Conservation (phyloP, 2,888 invertebrate genomes). For the Nephrotoma guestfalica region DNA sequence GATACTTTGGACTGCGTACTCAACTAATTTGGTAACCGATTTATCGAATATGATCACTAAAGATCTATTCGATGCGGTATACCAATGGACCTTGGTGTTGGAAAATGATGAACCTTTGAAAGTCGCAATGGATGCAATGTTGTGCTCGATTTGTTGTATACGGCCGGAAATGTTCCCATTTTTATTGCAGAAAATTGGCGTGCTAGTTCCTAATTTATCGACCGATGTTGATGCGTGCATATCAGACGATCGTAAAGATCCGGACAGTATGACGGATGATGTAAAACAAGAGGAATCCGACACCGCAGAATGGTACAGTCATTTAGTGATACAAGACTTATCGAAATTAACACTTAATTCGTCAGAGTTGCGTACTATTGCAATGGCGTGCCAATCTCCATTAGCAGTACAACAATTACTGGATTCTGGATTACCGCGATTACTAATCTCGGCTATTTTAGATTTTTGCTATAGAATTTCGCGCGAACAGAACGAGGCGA, state of each 20-base stretch:
- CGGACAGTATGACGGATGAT: conserved; percentile 52
- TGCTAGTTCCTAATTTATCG: conserved; percentile 37
- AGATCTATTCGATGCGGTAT: conserved; percentile 61
- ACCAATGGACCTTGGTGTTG: conserved; percentile 60
- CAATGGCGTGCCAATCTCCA: conserved; percentile 67
- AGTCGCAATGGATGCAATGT: conserved; percentile 67
- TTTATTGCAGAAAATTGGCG: conserved; percentile 57
- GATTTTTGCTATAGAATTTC: conserved; percentile 27
- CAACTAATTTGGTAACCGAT: conserved; percentile 44
- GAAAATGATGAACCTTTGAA: conserved; percentile 59
- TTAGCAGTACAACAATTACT: conserved; percentile 60
- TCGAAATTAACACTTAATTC: conserved; percentile 41
- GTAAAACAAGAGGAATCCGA: conserved; percentile 39
- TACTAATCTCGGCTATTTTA: conserved; percentile 46
- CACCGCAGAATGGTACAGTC: conserved; percentile 40
- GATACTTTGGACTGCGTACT: conserved; percentile 60
- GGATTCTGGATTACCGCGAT: conserved; percentile 55
- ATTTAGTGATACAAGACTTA: conserved; percentile 39
- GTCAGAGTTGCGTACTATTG: conserved; percentile 59
- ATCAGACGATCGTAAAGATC: conserved; percentile 35
- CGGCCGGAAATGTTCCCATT: conserved; percentile 61
- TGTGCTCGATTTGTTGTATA: conserved; percentile 77
- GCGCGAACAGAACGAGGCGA: conserved; percentile 13
- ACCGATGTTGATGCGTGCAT: conserved; percentile 39
- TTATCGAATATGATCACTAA: conserved; percentile 53